Evolutionary conservation across 1,140 invertebrate species (phyloP), one percentile per base, ranked within the genome.

Genomic region (Idris sp.): DNA sequence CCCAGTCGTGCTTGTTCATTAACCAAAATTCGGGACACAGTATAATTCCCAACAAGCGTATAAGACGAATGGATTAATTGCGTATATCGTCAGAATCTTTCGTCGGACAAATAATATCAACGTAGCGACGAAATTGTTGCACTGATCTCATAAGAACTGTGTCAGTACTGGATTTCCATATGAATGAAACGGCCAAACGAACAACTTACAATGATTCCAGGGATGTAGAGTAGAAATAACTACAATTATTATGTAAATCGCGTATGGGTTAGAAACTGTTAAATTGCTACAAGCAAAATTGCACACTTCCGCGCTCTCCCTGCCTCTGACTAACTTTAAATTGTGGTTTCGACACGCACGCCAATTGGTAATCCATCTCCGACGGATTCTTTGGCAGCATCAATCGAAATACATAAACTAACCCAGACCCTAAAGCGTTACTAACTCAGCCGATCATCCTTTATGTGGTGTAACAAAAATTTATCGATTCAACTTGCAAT

Each of bases 241-340:
- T 72, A 73, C 74, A 76, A 79, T 79, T 79, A 79, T 79, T 79
- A 78, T 79, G 78, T 78, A 78, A 79, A 79, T 77, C 48, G 22
- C n/a, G 69, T 51, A 36, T 51, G 68, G 68, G 36, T 74, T 59
- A 58, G 54, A 62, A 77, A 79, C 75, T 76, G 78, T 76, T 79
- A 78, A 78, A 79, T 78, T 78, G 76, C 73, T 65, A 71, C 68
- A 59, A 62, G 71, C 62, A 74, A 78, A 77, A 79, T 76, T 75
- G 68, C 76, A 64, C 58, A 51, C 73, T 79, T 79, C 76, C 78
- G 76, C 62, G 41, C 49, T 65, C 71, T 56, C 62, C 31, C 43
- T n/a, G n/a, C n/a, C 59, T 72, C 22, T 28, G 25, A 15, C 48
- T 16, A 59, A 74, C 54, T 61, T 74, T 48, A 74, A 65, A 74